Percentiles rank a stretch among this genome's conserved stretches.
These are phyloP conservation scores for Caenorhabditis auriculariae DNA, from an alignment of 2,888 invertebrate genomes.

Conservation along the genomic window DNA sequence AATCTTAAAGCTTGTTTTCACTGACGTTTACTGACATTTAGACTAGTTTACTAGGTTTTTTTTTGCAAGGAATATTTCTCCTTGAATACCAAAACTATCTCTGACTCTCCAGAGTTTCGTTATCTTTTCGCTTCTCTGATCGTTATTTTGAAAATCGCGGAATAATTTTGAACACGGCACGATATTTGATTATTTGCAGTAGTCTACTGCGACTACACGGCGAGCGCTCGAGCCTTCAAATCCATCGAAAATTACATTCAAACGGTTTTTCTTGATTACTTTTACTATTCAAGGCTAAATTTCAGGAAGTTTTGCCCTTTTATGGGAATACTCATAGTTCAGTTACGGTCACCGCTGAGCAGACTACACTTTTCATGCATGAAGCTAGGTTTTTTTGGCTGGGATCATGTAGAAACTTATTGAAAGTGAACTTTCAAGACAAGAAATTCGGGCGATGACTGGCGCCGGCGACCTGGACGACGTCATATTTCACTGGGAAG, in stretches of 20 bases:
- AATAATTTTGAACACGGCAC: too few relatives aligned
- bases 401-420: too few relatives aligned
- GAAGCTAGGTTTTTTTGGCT: constrained; percentile 65
- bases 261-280: neutral
- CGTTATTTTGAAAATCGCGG: too few relatives aligned
- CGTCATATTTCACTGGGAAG: constrained; percentile 77
- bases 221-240: constrained; percentile 37
- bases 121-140: too few relatives aligned
- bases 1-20: too few relatives aligned
- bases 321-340: constrained; percentile 84
- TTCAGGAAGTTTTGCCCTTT: constrained; percentile 70
- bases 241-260: constrained; percentile 44
- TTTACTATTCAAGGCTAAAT: neutral
- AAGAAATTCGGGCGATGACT: constrained; percentile 79
- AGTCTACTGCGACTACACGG: constrained; percentile 46
- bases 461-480: constrained; percentile 81
- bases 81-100: too few relatives aligned
- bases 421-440: constrained; percentile 68
- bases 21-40: too few relatives aligned
- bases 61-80: too few relatives aligned
- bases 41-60: too few relatives aligned
- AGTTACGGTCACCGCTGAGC: constrained; percentile 80
- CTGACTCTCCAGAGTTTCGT: too few relatives aligned
- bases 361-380: constrained; percentile 83
- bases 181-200: constrained; percentile 29